Evolutionary conservation across 2,888 invertebrate genomes (phyloP).

Genomic region (Nematopogon swammerdamellus): DNA sequence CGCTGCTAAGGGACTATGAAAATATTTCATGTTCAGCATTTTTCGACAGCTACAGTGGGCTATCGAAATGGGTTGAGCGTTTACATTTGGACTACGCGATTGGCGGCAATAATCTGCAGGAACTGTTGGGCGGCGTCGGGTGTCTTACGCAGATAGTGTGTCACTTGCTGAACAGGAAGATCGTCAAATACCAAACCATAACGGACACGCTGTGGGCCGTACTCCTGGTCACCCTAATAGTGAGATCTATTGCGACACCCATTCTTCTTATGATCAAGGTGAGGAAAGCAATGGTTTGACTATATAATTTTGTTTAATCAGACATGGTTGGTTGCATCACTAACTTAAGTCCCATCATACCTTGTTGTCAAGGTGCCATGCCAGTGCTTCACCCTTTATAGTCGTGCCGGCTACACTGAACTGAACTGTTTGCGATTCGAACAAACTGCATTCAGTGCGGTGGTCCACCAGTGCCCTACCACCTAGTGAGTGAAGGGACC

Average conservation of each 20-base stretch:
- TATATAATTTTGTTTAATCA: too few relatives aligned
- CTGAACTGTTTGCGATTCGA: too few relatives aligned
- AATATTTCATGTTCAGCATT: not conserved
- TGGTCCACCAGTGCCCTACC: too few relatives aligned
- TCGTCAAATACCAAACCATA: constrained; percentile 28
- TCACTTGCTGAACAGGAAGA: constrained; percentile 35
- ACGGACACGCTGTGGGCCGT: constrained; percentile 40
- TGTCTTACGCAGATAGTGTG: constrained; percentile 40
- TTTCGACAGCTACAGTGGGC: not conserved
- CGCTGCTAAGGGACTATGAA: constrained; percentile 28
- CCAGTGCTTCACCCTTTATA: too few relatives aligned
- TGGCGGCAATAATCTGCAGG: constrained; percentile 17
- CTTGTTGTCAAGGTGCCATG: too few relatives aligned
- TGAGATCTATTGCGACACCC: constrained; percentile 20
- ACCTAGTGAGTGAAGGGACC: too few relatives aligned
- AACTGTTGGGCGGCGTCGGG: constrained; percentile 32
- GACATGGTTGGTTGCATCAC: too few relatives aligned
- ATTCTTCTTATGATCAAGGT: constrained; percentile 35
- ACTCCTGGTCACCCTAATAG: constrained; percentile 29
- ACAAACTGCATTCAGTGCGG: too few relatives aligned
- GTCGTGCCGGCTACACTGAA: too few relatives aligned
- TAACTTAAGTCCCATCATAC: too few relatives aligned
- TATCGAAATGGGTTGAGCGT: not conserved
- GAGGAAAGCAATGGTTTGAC: constrained; percentile 11
- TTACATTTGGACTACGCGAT: not conserved